Conservation (phyloP, 2,113 vertebrate genomes). For the Chaetodon trifascialis region DNA sequence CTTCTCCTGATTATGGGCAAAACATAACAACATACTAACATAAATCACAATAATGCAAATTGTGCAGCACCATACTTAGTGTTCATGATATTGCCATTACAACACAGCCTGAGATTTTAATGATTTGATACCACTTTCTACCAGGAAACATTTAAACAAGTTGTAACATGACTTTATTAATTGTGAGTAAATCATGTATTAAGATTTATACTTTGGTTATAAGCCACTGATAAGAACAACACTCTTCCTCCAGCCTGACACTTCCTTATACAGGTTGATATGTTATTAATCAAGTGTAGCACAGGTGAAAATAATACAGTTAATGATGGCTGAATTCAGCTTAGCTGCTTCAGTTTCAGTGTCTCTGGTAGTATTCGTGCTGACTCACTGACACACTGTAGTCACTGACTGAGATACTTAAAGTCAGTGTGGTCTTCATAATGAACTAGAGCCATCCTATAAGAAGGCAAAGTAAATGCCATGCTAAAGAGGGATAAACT, state of each 20-base stretch:
- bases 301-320: not conserved
- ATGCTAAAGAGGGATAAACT: not conserved
- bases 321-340: not conserved
- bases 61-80: not conserved
- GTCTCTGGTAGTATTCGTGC: not conserved
- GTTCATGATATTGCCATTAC: not conserved
- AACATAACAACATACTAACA: not conserved
- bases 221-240: not conserved
- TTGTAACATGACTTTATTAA: not conserved
- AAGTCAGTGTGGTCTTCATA: not conserved
- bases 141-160: not conserved
- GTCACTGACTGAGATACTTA: not conserved
- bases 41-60: not conserved
- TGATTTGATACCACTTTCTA: not conserved
- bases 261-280: not conserved
- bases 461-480: not conserved
- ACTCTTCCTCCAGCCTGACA: not conserved
- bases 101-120: not conserved
- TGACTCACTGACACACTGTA: not conserved
- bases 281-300: not conserved
- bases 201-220: not conserved
- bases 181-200: not conserved
- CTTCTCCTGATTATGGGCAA: not conserved
- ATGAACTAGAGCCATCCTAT: not conserved
- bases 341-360: not conserved